Percentiles rank a stretch among this genome's conserved stretches.
Conservation (phyloP, 2,888 invertebrate genomes). For the Tipula vernalis region DNA sequence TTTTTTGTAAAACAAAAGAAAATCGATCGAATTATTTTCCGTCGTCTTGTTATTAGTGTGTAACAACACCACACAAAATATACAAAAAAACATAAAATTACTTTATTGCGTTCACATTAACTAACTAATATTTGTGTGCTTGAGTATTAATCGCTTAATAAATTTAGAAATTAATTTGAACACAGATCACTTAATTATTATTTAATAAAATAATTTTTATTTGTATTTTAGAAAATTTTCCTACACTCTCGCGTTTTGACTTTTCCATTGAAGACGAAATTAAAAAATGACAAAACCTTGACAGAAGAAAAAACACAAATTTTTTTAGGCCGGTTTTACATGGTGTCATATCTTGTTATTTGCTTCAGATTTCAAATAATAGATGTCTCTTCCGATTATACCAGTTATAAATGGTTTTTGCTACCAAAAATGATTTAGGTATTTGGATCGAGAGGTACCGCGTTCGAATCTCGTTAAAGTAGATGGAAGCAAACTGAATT, state of each 20-base stretch:
- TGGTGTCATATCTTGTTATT: background rate
- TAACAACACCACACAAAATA: background rate
- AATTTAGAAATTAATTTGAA: background rate
- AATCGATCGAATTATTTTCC: background rate
- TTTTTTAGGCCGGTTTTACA: background rate
- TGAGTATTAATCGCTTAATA: background rate
- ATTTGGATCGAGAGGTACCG: too few relatives aligned
- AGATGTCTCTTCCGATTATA: background rate
- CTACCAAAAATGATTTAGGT: background rate
- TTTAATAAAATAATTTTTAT: background rate
- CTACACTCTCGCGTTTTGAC: background rate
- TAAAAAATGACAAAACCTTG: constrained; percentile 7
- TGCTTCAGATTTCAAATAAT: background rate
- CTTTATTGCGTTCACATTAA: background rate
- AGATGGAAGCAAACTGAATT: too few relatives aligned
- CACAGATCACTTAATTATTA: background rate
- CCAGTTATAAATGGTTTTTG: too few relatives aligned
- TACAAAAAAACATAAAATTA: background rate
- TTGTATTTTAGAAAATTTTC: background rate
- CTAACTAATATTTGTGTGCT: background rate
- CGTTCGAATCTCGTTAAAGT: too few relatives aligned
- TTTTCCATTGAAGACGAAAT: background rate
- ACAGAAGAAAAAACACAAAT: background rate
- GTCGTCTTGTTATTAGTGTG: background rate
- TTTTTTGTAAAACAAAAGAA: background rate